phyloP scores from a whole-genome alignment of 2,888 invertebrate species.

The Neuroscelio doddi region DNA sequence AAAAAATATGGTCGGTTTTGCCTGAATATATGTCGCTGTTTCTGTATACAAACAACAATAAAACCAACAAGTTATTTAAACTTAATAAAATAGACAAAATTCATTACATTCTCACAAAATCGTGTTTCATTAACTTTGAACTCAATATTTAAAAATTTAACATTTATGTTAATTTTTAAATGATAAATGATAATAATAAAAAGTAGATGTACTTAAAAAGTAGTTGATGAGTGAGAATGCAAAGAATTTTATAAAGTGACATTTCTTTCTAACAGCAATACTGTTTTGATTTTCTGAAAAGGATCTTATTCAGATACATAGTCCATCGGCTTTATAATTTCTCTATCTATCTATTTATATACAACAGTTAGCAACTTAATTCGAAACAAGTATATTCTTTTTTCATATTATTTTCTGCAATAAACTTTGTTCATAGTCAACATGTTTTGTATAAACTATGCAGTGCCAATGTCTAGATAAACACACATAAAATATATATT shows the following conservation, averaged over 20 bases:
- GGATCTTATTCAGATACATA: not conserved
- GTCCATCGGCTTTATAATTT: not conserved
- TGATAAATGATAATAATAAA: no score
- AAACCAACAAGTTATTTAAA: no score
- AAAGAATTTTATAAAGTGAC: not conserved
- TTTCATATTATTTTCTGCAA: conserved; percentile 40
- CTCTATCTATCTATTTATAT: conserved; percentile 1
- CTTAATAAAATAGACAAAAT: no score
- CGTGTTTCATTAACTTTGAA: no score
- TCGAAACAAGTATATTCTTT: conserved; percentile 4
- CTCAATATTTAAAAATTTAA: no score
- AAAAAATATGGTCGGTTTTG: not conserved
- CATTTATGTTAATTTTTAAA: no score
- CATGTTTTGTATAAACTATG: conserved; percentile 65
- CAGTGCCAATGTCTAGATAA: conserved; percentile 65
- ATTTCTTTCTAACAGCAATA: no score
- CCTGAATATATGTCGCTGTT: not conserved
- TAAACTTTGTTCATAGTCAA: conserved; percentile 54
- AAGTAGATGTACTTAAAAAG: no score
- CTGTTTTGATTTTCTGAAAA: not conserved
- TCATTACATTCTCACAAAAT: no score
- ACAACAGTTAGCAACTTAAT: not conserved
- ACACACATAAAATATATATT: conserved; percentile 68
- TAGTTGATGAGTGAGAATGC: not conserved
- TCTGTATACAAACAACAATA: no score